These are phyloP conservation scores for Erpobdella octoculata DNA, from an alignment of 2,888 invertebrate genomes.

Conservation along the genomic window DNA sequence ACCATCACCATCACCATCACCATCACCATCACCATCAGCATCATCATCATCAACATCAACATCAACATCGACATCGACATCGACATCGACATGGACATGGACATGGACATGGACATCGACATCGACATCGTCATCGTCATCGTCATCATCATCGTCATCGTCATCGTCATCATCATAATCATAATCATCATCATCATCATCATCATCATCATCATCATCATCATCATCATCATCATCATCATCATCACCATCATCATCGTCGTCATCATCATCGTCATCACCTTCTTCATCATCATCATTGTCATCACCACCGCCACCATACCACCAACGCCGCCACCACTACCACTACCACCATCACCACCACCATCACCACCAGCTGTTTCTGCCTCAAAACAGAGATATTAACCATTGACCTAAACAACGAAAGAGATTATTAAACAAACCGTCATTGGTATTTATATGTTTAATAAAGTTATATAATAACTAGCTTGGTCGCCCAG, in stretches of 20 bases:
- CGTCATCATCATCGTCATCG: too few species aligned
- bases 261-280: background rate
- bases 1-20: background rate
- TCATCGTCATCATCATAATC: too few species aligned
- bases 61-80: too few species aligned
- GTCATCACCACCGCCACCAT: background rate
- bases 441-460: too few species aligned
- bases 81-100: background rate
- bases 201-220: conserved; percentile 5
- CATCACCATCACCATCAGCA: background rate
- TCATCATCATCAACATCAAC: too few species aligned
- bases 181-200: too few species aligned
- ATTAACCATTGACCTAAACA: too few species aligned
- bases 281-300: conserved; percentile 1
- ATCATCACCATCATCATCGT: conserved; percentile 2
- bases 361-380: background rate
- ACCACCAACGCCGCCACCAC: background rate
- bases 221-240: conserved; percentile 5
- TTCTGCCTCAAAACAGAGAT: too few species aligned
- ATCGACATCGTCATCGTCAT: background rate
- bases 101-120: background rate
- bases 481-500: too few species aligned
- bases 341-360: background rate
- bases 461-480: too few species aligned
- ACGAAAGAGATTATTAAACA: too few species aligned